Conservation (phyloP, 2,797 vertebrate species). For the Dromococcyx pavoninus region DNA sequence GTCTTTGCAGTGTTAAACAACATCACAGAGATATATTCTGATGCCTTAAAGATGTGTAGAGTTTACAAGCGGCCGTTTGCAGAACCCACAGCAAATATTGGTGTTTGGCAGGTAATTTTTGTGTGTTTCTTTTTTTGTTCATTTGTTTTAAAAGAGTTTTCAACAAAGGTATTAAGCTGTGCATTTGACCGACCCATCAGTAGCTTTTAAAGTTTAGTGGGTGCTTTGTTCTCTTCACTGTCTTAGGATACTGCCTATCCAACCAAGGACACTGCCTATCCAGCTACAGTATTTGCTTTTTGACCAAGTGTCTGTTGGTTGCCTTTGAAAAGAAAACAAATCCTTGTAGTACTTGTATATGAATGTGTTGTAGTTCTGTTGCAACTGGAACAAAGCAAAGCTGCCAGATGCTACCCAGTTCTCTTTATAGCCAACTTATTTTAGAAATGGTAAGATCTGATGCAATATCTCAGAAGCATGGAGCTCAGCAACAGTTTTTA, state of each 20-base stretch:
- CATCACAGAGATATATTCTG: conserved; percentile 91
- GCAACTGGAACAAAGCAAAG: not conserved
- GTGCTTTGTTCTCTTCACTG: not conserved
- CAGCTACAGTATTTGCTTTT: not conserved
- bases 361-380: not conserved
- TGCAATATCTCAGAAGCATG: not conserved
- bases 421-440: not conserved
- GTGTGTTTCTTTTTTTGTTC: not conserved
- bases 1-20: conserved; percentile 95
- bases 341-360: not conserved
- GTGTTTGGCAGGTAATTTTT: conserved; percentile 93
- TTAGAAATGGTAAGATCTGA: not conserved
- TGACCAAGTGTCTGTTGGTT: not conserved
- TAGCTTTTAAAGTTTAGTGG: not conserved
- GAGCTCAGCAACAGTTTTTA: not conserved
- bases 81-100: conserved; percentile 89
- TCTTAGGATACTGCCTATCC: not conserved
- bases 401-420: not conserved
- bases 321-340: not conserved
- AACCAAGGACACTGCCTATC: not conserved
- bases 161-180: not conserved
- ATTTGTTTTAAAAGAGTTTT: not conserved
- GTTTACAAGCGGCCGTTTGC: conserved; percentile 95
- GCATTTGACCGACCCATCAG: not conserved
- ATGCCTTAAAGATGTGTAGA: conserved; percentile 95